Percentiles rank a stretch among this genome's conserved stretches.
Conservation (phyloP, 2,888 invertebrate species). For the Drosophila buzzatii region DNA sequence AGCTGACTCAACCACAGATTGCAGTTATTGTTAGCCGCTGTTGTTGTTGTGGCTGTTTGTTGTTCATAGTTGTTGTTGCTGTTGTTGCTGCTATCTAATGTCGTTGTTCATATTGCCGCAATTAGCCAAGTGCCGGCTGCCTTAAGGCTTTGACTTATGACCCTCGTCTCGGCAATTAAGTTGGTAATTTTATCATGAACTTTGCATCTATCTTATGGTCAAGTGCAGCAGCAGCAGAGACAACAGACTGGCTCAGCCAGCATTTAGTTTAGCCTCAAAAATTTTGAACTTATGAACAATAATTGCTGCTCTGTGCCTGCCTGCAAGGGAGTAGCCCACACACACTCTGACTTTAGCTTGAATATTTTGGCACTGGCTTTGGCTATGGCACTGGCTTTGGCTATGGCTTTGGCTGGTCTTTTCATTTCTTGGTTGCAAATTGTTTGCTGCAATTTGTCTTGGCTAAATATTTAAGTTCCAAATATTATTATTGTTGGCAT, state of each 20-base stretch:
- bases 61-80: conserved; percentile 10
- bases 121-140: conserved; percentile 49
- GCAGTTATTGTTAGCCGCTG: conserved; percentile 3
- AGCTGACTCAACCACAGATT: conserved; percentile 57
- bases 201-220: conserved; percentile 68
- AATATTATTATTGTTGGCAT: conserved; percentile 62
- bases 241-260: conserved; percentile 15
- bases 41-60: conserved; percentile 17
- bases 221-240: conserved; percentile 48
- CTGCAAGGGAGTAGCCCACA: conserved; percentile 2
- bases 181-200: conserved; percentile 78
- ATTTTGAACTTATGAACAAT: conserved; percentile 66
- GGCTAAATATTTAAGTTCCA: conserved; percentile 66
- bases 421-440: conserved; percentile 59
- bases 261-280: conserved; percentile 53
- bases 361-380: neutral
- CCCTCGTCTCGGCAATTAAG: conserved; percentile 69
- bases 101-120: conserved; percentile 55
- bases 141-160: conserved; percentile 57
- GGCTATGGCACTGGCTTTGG: neutral
- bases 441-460: conserved; percentile 79
- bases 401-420: neutral
- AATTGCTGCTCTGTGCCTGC: conserved; percentile 58
- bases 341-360: conserved; percentile 1
- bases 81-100: conserved; percentile 26